Percentiles rank a stretch among this genome's conserved stretches.
Conservation (phyloP, 1,140 invertebrate species). For the Meloidogyne hapla region DNA sequence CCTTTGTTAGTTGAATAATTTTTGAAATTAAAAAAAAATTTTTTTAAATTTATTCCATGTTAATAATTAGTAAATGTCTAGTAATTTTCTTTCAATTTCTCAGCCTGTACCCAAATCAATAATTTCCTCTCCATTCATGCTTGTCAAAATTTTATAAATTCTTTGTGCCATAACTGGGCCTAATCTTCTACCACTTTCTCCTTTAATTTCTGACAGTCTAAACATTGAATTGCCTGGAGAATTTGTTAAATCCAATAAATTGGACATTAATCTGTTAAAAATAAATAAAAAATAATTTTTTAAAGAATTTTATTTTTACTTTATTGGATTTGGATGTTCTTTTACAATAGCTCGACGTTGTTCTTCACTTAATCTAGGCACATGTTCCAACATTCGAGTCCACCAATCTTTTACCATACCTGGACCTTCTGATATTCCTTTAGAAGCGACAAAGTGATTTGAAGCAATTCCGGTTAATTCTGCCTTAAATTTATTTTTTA, state of each 20-base stretch:
- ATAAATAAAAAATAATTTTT: background rate
- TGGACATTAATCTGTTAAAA: conserved; percentile 36
- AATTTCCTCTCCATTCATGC: conserved; percentile 44
- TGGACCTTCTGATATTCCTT: conserved; percentile 49
- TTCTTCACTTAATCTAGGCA: conserved; percentile 50
- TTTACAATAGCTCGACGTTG: conserved; percentile 42
- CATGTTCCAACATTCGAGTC: conserved; percentile 44
- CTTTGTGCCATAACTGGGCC: conserved; percentile 52
- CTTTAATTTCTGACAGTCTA: conserved; percentile 37
- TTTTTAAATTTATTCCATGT: too few species aligned
- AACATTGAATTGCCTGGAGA: conserved; percentile 47
- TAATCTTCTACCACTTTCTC: conserved; percentile 34
- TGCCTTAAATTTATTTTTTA: background rate
- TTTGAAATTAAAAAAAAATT: too few species aligned
- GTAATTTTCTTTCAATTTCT: too few species aligned
- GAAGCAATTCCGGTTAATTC: conserved; percentile 3
- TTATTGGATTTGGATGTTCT: conserved; percentile 43
- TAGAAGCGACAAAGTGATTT: conserved; percentile 34
- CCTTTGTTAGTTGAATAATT: too few species aligned
- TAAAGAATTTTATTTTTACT: background rate
- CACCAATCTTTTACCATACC: conserved; percentile 46
- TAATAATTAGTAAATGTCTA: too few species aligned
- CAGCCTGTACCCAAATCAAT: conserved; percentile 26
- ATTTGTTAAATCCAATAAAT: conserved; percentile 22
- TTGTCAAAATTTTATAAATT: conserved; percentile 46